Conservation (phyloP, 2,113 vertebrate genomes). For the Rhegmatorhina hoffmannsi region DNA sequence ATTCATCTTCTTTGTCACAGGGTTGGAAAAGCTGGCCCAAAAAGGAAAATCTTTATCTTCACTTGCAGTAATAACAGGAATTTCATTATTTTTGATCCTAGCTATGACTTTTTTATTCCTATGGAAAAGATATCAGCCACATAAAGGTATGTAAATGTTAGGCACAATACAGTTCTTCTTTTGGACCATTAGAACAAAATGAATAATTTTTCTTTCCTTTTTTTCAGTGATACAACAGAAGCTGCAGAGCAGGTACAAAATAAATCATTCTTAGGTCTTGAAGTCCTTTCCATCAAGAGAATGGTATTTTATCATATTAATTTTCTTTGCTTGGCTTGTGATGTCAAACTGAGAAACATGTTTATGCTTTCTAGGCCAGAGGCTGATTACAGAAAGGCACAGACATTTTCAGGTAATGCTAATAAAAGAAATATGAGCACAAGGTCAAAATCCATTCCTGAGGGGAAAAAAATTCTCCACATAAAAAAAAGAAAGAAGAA, state of each 20-base stretch:
- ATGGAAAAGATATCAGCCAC: constrained; percentile 79
- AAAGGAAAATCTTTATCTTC: constrained; percentile 76
- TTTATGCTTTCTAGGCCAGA: constrained; percentile 71
- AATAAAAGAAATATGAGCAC: background rate
- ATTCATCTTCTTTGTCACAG: constrained; percentile 65
- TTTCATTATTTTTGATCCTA: constrained; percentile 80
- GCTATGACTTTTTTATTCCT: constrained; percentile 72
- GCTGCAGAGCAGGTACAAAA: constrained; percentile 73
- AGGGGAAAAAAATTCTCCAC: background rate
- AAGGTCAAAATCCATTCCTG: background rate
- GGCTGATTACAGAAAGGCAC: constrained; percentile 75
- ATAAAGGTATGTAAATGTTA: constrained; percentile 73
- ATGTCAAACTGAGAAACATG: background rate
- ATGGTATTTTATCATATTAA: background rate
- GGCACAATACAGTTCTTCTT: background rate
- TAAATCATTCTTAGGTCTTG: background rate
- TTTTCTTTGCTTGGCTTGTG: background rate
- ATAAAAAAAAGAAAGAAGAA: background rate
- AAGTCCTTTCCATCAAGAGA: background rate
- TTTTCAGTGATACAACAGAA: constrained; percentile 76
- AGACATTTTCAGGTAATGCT: constrained; percentile 79
- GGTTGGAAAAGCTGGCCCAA: constrained; percentile 74
- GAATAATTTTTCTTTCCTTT: background rate
- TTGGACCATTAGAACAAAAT: background rate
- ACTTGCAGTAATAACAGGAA: constrained; percentile 80